Evolutionary conservation across 2,797 vertebrate species (phyloP).

Genomic region (Phyllotis vaccarum): DNA sequence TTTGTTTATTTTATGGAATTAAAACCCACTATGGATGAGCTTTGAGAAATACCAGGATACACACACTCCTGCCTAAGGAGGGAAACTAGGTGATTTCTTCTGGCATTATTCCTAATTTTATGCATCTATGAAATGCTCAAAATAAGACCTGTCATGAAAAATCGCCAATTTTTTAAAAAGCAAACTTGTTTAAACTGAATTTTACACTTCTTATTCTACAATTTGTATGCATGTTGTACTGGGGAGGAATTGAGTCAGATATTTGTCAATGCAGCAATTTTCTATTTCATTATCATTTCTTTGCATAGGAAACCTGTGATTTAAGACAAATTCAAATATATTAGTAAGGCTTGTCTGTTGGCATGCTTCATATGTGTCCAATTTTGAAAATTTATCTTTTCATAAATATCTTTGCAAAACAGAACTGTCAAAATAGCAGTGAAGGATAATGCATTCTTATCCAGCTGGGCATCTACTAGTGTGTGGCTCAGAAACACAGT

Average conservation of each 20-base stretch:
- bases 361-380: slow-evolving; percentile 39
- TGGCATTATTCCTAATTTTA: slow-evolving; percentile 43
- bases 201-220: slow-evolving; percentile 60
- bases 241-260: slow-evolving; percentile 20
- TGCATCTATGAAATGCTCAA: slow-evolving; percentile 37
- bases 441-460: slow-evolving; percentile 52
- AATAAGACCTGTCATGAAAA: slow-evolving; percentile 50
- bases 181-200: slow-evolving; percentile 39
- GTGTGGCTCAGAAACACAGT: background rate
- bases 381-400: slow-evolving; percentile 73
- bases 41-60: slow-evolving; percentile 10
- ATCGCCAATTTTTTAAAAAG: slow-evolving; percentile 51
- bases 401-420: slow-evolving; percentile 72
- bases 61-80: slow-evolving; percentile 49
- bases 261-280: slow-evolving; percentile 31
- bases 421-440: slow-evolving; percentile 14
- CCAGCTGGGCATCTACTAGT: background rate
- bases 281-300: slow-evolving; percentile 23
- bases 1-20: background rate
- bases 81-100: slow-evolving; percentile 21
- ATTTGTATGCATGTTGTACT: slow-evolving; percentile 14
- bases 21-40: background rate
- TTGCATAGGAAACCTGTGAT: slow-evolving; percentile 76
- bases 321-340: slow-evolving; percentile 59
- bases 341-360: slow-evolving; percentile 29